These are phyloP conservation scores for Smittia sp. DNA, from an alignment of 2,888 invertebrate genomes.

Conservation along the genomic window DNA sequence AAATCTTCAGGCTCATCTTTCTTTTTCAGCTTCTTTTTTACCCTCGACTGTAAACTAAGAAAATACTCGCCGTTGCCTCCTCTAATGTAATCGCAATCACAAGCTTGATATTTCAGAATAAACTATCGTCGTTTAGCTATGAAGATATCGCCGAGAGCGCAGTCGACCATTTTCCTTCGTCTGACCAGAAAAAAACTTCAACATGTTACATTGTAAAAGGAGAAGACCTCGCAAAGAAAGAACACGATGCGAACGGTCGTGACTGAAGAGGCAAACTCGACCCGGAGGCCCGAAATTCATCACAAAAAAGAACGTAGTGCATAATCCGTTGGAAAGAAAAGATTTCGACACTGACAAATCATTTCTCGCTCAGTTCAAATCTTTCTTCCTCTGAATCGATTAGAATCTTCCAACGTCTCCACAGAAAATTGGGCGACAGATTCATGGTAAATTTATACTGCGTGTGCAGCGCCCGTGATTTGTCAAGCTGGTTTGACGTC, in stretches of 20 bases:
- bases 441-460: background rate
- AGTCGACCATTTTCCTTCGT: background rate
- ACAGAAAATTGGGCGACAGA: background rate
- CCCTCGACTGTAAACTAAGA: no score
- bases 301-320: background rate
- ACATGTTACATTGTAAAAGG: background rate
- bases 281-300: background rate
- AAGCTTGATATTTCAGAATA: no score
- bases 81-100: no score
- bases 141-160: no score
- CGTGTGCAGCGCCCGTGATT: background rate
- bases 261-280: background rate
- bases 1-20: no score
- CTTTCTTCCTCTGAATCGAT: background rate
- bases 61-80: no score
- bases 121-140: no score
- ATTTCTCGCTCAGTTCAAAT: background rate
- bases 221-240: background rate
- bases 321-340: background rate
- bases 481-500: background rate
- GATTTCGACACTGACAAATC: slow-evolving; percentile 3
- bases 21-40: no score
- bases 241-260: background rate
- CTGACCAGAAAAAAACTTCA: background rate
- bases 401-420: no score